These are phyloP conservation scores for Sebastes alutus DNA, from an alignment of 2,797 vertebrate genomes.

Conservation along the genomic window DNA sequence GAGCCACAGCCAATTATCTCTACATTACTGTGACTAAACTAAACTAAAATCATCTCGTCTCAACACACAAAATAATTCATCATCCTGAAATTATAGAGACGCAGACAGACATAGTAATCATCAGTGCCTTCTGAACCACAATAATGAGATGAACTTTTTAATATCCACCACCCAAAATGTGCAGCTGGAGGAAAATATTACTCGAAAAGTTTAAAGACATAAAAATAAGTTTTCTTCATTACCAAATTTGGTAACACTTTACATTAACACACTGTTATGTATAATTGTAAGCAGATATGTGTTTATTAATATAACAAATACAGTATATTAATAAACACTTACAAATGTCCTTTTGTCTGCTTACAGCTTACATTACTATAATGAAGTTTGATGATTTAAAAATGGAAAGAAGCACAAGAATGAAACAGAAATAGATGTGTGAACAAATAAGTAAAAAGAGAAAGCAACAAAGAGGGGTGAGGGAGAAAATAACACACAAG, in stretches of 20 bases:
- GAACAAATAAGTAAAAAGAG: not conserved
- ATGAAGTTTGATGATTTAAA: not conserved
- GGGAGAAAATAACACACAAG: not conserved
- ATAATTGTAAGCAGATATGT: not conserved
- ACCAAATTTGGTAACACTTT: not conserved
- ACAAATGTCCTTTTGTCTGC: not conserved
- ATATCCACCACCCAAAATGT: not conserved
- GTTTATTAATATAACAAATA: too few relatives aligned
- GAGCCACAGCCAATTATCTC: conserved; percentile 34
- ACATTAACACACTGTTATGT: not conserved
- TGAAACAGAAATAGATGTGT: not conserved
- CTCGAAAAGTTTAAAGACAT: not conserved
- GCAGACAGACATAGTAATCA: not conserved
- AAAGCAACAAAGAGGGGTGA: not conserved
- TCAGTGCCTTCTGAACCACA: not conserved
- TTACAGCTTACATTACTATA: not conserved
- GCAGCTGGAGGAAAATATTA: not conserved
- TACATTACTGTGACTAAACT: conserved; percentile 17
- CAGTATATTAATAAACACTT: too few relatives aligned
- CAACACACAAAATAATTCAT: conserved; percentile 19
- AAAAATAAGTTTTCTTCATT: not conserved
- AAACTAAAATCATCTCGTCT: conserved; percentile 18
- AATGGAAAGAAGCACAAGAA: not conserved
- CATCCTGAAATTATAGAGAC: conserved; percentile 1
- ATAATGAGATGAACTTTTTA: not conserved